Evolutionary conservation across 2,113 vertebrate species (phyloP).

Genomic region (Trematomus loennbergii): DNA sequence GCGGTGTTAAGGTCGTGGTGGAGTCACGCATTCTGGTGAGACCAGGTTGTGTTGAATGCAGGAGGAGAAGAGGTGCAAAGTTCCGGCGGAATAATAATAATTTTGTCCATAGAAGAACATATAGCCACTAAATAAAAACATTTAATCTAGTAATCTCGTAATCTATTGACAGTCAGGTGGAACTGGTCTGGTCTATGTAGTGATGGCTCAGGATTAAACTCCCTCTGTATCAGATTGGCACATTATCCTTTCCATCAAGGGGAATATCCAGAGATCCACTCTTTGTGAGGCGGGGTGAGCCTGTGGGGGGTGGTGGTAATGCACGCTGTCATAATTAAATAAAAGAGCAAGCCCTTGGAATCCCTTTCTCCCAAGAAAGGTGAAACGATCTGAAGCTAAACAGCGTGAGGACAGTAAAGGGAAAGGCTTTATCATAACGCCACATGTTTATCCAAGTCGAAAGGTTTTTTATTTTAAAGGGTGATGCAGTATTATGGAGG

Average conservation of each 20-base stretch:
- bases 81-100: too few relatives aligned
- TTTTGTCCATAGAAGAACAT: too few relatives aligned
- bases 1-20: too few relatives aligned
- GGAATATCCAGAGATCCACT: conserved; percentile 43
- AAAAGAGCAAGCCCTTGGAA: conserved; percentile 58
- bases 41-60: too few relatives aligned
- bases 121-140: too few relatives aligned
- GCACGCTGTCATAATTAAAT: conserved; percentile 66
- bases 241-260: conserved; percentile 37
- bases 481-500: too few relatives aligned
- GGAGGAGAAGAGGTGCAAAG: too few relatives aligned
- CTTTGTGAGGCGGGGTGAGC: conserved; percentile 27
- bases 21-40: too few relatives aligned
- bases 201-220: conserved; percentile 4
- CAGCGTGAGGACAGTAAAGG: conserved; percentile 45
- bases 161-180: too few relatives aligned
- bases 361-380: conserved; percentile 47
- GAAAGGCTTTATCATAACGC: conserved; percentile 55
- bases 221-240: conserved; percentile 14
- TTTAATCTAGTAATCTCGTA: too few relatives aligned
- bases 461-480: conserved; percentile 22
- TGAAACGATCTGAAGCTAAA: conserved; percentile 63
- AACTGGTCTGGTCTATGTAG: background rate
- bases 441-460: conserved; percentile 61
- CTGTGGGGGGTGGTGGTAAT: conserved; percentile 14